These are phyloP conservation scores for Megamerina dolium DNA, from an alignment of 2,888 invertebrate genomes.

Conservation along the genomic window DNA sequence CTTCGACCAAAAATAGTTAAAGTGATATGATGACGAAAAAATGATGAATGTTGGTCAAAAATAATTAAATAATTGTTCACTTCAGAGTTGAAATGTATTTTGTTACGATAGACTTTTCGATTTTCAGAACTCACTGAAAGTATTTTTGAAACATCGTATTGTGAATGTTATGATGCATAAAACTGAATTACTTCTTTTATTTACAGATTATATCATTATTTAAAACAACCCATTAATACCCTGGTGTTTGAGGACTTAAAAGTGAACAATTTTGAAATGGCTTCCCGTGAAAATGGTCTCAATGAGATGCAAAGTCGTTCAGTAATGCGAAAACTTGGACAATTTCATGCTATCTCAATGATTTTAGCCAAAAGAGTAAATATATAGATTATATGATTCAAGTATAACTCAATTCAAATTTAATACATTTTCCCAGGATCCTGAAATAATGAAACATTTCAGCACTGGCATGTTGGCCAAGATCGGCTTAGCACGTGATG, in stretches of 20 bases:
- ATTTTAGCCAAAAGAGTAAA: slow-evolving; percentile 51
- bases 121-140: too few relatives aligned
- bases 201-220: slow-evolving; percentile 19
- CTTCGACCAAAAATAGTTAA: too few relatives aligned
- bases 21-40: too few relatives aligned
- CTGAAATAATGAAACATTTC: slow-evolving; percentile 24
- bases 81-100: too few relatives aligned
- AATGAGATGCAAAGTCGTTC: slow-evolving; percentile 52
- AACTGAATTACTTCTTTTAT: not conserved
- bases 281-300: slow-evolving; percentile 52
- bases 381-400: not conserved
- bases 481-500: slow-evolving; percentile 24
- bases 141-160: too few relatives aligned
- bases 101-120: too few relatives aligned
- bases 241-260: slow-evolving; percentile 53
- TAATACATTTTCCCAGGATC: slow-evolving; percentile 8
- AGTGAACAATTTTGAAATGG: slow-evolving; percentile 50
- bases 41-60: too few relatives aligned
- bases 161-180: too few relatives aligned
- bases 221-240: slow-evolving; percentile 31
- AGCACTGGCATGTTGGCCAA: slow-evolving; percentile 30
- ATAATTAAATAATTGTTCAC: too few relatives aligned
- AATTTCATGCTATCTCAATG: slow-evolving; percentile 54
- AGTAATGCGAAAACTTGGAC: slow-evolving; percentile 52
- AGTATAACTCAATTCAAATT: not conserved